These are phyloP conservation scores for Cordylochernes scorpioides DNA, from an alignment of 2,888 invertebrate species.

Conservation along the genomic window DNA sequence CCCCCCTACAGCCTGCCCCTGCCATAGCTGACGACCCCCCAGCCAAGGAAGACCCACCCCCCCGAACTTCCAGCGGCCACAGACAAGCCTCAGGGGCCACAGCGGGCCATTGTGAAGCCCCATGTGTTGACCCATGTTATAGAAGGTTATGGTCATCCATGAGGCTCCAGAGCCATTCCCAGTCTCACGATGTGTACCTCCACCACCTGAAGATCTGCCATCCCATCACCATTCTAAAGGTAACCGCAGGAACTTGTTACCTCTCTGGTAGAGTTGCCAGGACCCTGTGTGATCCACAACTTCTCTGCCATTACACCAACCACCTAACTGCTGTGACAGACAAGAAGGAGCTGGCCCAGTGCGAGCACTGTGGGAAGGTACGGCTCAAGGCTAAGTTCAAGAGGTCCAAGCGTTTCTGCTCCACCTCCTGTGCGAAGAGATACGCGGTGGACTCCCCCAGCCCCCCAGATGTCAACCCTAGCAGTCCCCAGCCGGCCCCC, in stretches of 20 bases:
- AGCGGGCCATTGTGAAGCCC: slow-evolving; percentile 14
- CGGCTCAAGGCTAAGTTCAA: slow-evolving; percentile 38
- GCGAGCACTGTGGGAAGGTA: slow-evolving; percentile 44
- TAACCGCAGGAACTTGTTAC: no score
- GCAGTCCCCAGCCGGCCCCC: background rate
- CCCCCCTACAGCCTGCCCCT: slow-evolving; percentile 2
- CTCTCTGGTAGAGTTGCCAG: no score
- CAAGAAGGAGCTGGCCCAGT: slow-evolving; percentile 19
- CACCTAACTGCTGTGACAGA: background rate
- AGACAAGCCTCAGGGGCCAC: slow-evolving; percentile 9
- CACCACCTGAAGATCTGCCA: no score
- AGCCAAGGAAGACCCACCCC: background rate
- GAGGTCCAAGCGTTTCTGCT: slow-evolving; percentile 46
- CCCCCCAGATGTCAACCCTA: background rate
- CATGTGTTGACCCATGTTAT: slow-evolving; percentile 86
- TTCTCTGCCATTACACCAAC: background rate
- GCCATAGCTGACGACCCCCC: background rate
- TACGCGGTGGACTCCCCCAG: slow-evolving; percentile 25
- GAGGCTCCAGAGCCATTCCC: slow-evolving; percentile 36
- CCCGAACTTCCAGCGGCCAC: background rate
- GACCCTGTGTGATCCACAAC: background rate
- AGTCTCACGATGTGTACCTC: no score
- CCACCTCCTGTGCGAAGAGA: slow-evolving; percentile 40
- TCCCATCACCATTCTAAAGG: no score
- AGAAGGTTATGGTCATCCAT: slow-evolving; percentile 82